Base-by-base conservation (phyloP, 2,888 invertebrate species). In the Acronicta psi region DNA sequence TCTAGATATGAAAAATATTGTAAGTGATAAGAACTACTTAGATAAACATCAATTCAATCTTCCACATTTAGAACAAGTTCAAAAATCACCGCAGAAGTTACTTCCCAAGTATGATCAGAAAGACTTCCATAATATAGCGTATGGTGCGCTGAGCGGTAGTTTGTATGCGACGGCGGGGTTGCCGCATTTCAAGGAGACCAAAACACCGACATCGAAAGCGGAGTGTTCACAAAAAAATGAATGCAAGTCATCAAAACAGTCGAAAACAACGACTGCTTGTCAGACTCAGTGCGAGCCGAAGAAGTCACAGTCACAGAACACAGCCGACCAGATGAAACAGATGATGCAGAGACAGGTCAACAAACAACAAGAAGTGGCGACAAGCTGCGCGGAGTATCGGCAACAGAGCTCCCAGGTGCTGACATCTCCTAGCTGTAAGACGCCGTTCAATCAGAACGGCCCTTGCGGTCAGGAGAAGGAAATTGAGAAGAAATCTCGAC, bases 11-110 rank as follows among this genome's bases (percentile, higher is more conserved):
- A 94, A 94, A 68, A 93, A 87, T 75, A 85, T 88, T 40, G 94
- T 94, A 37, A 95, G 86, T 42, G 94, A 94, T 40, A 95, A 95
- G 70, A 94, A 92, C 59, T 95, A 95, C 76, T 87, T 96, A 82
- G 96, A 96, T 72, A 94, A 94, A 67, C 95, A 95, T 55, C 90
- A 93, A 65, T 95, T 95, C 73, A 95, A 95, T 75, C 83, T 95
- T 0, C 93, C 95, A 1, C 95, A 95, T 67, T 83, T 95, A 49
- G 95, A 95, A 59, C 92, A 95, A 61, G 93, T 94, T 81, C 95
- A 95, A 63, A 95, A 96, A 69, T 95, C 95, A 0, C 95, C 95
- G 9, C 95, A 95, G 62, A 95, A 95, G 69, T 87, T 95, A 56
- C 95, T 95, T 58, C 91, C 95, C 1, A 92, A 92, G 71, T 92